Percentiles rank a stretch among this genome's conserved stretches.
These are phyloP conservation scores for Turritopsis dohrnii DNA, from an alignment of 30 jellyfish, hydroid and myxozoan genomes.

Conservation along the genomic window DNA sequence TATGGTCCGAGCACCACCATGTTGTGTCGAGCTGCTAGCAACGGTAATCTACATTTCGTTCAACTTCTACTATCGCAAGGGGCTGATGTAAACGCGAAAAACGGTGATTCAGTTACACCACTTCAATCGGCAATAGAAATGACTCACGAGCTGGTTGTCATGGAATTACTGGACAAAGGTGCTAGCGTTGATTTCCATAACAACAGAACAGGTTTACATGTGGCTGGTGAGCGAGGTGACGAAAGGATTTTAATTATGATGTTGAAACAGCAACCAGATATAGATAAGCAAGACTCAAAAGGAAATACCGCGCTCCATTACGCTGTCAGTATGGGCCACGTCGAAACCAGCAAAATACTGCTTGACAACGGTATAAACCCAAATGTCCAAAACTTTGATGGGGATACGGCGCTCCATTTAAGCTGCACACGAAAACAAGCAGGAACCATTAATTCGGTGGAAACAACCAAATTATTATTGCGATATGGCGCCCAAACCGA, in stretches of 20 bases:
- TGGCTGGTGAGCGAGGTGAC: not conserved
- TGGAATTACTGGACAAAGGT: not conserved
- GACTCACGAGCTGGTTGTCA: not conserved
- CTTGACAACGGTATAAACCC: constrained; percentile 12
- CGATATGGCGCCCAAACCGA: constrained; percentile 6
- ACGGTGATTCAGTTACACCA: not conserved
- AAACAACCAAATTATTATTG: not conserved
- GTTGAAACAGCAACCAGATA: not conserved
- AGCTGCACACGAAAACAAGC: constrained; percentile 14
- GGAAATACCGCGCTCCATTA: constrained; percentile 6
- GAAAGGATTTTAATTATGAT: not conserved
- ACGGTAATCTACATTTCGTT: not conserved
- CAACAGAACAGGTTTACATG: not conserved
- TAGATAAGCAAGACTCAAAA: not conserved
- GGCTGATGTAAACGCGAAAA: constrained; percentile 2
- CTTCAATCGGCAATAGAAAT: not conserved
- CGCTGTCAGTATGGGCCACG: not conserved
- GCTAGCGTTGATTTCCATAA: not conserved
- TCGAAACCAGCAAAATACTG: not conserved
- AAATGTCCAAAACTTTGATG: constrained; percentile 1
- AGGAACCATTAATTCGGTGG: not conserved
- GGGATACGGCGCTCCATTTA: constrained; percentile 9
- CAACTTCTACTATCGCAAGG: not conserved
- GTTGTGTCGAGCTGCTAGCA: constrained; percentile 15
- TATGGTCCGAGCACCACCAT: constrained; percentile 6